A percentile compares a stretch with the other conserved stretches of the same genome.
Conservation (phyloP, 1,140 invertebrate genomes). For the Ceratina australensis region DNA sequence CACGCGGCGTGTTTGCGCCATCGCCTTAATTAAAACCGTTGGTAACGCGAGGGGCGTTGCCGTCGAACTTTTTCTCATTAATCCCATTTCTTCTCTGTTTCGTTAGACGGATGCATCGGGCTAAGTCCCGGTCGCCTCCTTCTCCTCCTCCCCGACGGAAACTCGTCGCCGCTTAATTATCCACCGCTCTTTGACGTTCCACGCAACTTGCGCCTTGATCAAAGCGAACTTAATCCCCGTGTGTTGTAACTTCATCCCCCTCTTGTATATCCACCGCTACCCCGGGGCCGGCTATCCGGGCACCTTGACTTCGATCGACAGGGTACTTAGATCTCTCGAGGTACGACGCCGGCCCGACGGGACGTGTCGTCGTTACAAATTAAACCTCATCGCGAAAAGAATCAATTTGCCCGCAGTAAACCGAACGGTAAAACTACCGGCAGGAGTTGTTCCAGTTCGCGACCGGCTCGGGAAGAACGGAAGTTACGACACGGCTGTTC, state of each 20-base stretch:
- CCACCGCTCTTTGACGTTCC: neutral
- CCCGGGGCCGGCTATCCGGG: neutral
- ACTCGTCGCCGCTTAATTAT: slow-evolving; percentile 20
- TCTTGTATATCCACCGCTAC: too few species aligned
- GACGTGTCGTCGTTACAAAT: neutral
- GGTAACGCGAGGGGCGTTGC: neutral
- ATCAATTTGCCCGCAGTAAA: slow-evolving; percentile 16
- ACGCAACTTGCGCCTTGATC: neutral
- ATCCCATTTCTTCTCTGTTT: slow-evolving; percentile 15
- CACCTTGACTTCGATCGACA: neutral
- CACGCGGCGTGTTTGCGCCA: neutral
- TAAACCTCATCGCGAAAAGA: neutral
- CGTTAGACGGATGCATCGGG: neutral
- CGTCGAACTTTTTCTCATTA: slow-evolving; percentile 40
- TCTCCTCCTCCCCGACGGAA: too few species aligned
- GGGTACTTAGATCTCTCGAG: neutral
- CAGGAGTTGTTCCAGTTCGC: neutral
- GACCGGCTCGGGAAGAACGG: slow-evolving; percentile 1
- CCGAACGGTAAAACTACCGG: neutral
- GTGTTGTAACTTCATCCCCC: neutral
- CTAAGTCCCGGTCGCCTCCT: neutral
- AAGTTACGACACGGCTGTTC: slow-evolving; percentile 56
- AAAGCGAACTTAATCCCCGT: neutral
- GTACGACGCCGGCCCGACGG: too few species aligned
- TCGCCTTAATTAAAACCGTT: slow-evolving; percentile 42